Conservation (phyloP, 2,888 invertebrate genomes). For the Drosophila rellima region DNA sequence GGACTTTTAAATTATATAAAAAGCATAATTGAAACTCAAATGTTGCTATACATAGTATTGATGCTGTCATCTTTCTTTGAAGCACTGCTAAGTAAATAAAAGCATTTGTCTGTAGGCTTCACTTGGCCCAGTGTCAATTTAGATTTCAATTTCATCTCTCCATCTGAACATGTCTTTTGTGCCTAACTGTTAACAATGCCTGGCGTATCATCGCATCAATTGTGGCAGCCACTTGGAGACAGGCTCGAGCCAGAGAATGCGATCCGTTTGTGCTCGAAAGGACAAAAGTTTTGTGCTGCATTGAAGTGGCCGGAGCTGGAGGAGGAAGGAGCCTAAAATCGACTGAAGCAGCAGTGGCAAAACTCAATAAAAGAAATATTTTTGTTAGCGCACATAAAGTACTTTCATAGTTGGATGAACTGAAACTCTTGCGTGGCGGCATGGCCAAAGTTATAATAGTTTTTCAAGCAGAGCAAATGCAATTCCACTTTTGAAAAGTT, state of each 20-base stretch:
- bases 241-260: conserved; percentile 19
- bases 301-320: conserved; percentile 35
- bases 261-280: conserved; percentile 33
- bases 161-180: conserved; percentile 40
- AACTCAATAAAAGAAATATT: conserved; percentile 80
- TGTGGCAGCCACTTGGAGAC: conserved; percentile 51
- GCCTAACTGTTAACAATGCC: conserved; percentile 65
- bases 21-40: neutral
- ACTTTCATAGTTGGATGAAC: conserved; percentile 79
- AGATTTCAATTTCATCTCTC: conserved; percentile 35
- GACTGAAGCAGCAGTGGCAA: conserved; percentile 45
- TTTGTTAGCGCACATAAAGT: conserved; percentile 81
- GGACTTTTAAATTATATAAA: neutral
- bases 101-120: conserved; percentile 46
- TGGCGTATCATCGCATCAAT: conserved; percentile 56
- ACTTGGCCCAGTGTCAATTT: conserved; percentile 35
- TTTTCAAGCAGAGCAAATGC: conserved; percentile 80
- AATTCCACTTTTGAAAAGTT: conserved; percentile 76
- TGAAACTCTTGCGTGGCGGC: conserved; percentile 54
- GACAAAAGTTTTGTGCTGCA: conserved; percentile 48
- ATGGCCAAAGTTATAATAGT: conserved; percentile 75
- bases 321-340: conserved; percentile 58
- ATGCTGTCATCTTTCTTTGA: conserved; percentile 5
- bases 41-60: neutral
- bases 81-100: conserved; percentile 44